A percentile compares a stretch with the other conserved stretches of the same genome.
Conservation (phyloP, 1,140 invertebrate species). For the Bombus difficillimus region DNA sequence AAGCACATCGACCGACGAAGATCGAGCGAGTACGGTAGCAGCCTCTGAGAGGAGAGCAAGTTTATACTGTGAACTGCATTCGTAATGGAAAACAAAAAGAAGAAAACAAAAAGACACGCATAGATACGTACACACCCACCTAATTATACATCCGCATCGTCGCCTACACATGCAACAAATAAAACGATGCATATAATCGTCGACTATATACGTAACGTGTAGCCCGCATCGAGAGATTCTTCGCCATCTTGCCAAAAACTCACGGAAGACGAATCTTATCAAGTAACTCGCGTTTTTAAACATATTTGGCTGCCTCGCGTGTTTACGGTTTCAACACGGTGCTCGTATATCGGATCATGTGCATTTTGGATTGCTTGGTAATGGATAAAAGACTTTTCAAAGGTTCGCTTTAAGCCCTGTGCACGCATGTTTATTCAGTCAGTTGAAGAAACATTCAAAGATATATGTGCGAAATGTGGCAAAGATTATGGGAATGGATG, state of each 20-base stretch:
- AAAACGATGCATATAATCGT: background rate
- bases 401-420: background rate
- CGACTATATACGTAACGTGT: slow-evolving; percentile 35
- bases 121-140: slow-evolving; percentile 24
- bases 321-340: slow-evolving; percentile 12
- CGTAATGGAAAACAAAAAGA: background rate
- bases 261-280: slow-evolving; percentile 1
- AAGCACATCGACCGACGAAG: slow-evolving; percentile 85
- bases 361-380: background rate
- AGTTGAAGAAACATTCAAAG: background rate
- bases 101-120: slow-evolving; percentile 34
- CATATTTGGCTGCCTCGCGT: background rate
- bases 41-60: slow-evolving; percentile 85
- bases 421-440: background rate
- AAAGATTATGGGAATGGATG: too few relatives aligned
- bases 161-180: slow-evolving; percentile 17
- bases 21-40: slow-evolving; percentile 86
- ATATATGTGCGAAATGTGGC: too few relatives aligned
- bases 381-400: background rate
- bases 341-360: background rate
- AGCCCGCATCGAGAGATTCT: slow-evolving; percentile 29
- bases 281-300: slow-evolving; percentile 24
- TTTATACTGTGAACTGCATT: slow-evolving; percentile 37
- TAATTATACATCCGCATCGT: slow-evolving; percentile 28
- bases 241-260: slow-evolving; percentile 38